These are phyloP conservation scores for Coecobrya sp. DNA, from an alignment of 2,888 invertebrate genomes.

Conservation along the genomic window DNA sequence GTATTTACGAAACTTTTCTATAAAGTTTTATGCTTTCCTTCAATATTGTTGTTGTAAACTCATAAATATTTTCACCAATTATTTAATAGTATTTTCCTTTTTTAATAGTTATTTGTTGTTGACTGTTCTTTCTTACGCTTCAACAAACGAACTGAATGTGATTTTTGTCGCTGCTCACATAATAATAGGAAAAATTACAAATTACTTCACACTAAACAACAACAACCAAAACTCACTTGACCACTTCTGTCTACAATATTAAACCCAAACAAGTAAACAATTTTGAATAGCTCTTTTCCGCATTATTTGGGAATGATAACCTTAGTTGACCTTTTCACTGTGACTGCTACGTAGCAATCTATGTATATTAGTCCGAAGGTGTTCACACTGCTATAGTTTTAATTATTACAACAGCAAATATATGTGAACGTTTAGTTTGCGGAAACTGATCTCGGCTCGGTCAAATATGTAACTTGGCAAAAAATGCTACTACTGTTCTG, in stretches of 20 bases:
- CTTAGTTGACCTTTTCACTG: constrained; percentile 53
- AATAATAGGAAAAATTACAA: constrained; percentile 32
- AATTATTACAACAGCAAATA: constrained; percentile 7
- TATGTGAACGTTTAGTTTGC: constrained; percentile 64
- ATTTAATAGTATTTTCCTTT: constrained; percentile 10
- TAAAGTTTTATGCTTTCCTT: constrained; percentile 19
- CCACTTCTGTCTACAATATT: constrained; percentile 26
- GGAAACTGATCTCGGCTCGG: constrained; percentile 49
- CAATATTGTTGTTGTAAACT: constrained; percentile 59
- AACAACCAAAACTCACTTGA: constrained; percentile 39
- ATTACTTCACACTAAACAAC: constrained; percentile 12
- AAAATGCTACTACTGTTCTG: constrained; percentile 35
- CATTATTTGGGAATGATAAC: constrained; percentile 65
- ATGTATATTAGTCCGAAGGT: constrained; percentile 1
- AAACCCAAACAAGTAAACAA: constrained; percentile 28
- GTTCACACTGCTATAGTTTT: neutral
- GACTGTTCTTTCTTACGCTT: constrained; percentile 53
- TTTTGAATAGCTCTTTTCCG: constrained; percentile 46
- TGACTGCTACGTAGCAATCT: neutral
- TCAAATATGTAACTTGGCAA: constrained; percentile 59
- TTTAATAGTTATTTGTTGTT: constrained; percentile 29
- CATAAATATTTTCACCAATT: constrained; percentile 55
- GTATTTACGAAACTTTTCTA: constrained; percentile 4
- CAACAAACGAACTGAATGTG: constrained; percentile 64
- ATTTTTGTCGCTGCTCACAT: neutral